Conservation (phyloP, 2,797 vertebrate genomes). For the Sebastes oblongus region DNA sequence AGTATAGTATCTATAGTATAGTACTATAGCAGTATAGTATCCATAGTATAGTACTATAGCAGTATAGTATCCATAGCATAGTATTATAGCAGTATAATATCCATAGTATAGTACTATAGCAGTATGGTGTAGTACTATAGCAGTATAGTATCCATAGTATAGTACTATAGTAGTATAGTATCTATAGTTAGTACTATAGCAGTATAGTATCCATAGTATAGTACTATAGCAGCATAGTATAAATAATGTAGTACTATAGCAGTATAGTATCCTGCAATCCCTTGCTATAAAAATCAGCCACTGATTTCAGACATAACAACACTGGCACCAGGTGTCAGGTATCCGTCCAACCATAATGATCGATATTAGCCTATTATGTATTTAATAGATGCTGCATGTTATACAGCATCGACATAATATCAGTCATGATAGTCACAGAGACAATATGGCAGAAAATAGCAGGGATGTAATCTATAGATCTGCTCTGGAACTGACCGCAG, state of each 20-base stretch:
- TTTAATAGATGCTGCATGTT: not conserved
- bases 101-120: too few species aligned
- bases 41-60: too few species aligned
- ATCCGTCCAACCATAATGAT: not conserved
- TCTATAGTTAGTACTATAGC: too few species aligned
- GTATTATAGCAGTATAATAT: too few species aligned
- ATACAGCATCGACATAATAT: not conserved
- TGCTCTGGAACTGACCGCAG: not conserved
- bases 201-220: too few species aligned
- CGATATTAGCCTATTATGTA: not conserved
- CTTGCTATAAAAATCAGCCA: not conserved
- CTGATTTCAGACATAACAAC: not conserved
- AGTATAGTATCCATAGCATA: too few species aligned
- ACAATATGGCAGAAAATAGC: not conserved
- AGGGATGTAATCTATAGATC: not conserved
- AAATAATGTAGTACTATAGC: not conserved
- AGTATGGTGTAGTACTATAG: too few species aligned
- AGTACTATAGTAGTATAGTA: too few species aligned
- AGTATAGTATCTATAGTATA: not conserved
- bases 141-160: too few species aligned
- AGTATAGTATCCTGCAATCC: not conserved
- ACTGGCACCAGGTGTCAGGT: not conserved
- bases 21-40: rapidly evolving
- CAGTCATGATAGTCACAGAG: not conserved
- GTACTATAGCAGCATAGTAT: too few species aligned